Conservation (phyloP, 2,797 vertebrate genomes). For the Sebastes iracundus region DNA sequence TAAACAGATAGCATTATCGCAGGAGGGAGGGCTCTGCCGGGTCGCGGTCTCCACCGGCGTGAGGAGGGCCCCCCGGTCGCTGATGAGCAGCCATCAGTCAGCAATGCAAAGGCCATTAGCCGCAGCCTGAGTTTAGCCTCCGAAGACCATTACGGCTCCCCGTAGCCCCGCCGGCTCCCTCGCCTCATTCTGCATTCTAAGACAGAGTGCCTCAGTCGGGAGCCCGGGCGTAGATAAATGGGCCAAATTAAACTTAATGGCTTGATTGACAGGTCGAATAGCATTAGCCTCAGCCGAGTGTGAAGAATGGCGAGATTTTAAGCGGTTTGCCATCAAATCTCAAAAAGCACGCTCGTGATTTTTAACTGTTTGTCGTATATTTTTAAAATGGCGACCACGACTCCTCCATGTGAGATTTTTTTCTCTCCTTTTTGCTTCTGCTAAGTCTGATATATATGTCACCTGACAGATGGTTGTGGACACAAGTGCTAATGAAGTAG, state of each 20-base stretch:
- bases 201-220: constrained; percentile 56
- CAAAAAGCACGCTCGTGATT: constrained; percentile 42
- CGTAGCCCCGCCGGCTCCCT: constrained; percentile 17
- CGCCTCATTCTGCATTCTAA: constrained; percentile 58
- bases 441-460: constrained; percentile 59
- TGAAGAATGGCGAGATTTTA: constrained; percentile 55
- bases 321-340: constrained; percentile 45
- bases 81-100: constrained; percentile 70
- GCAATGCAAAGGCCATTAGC: constrained; percentile 58
- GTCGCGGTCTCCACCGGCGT: constrained; percentile 8
- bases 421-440: not conserved
- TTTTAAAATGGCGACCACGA: constrained; percentile 12
- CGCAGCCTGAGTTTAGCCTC: constrained; percentile 38
- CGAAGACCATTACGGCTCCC: constrained; percentile 36
- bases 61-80: not conserved
- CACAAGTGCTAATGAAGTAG: constrained; percentile 75
- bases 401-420: not conserved
- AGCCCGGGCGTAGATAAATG: constrained; percentile 71
- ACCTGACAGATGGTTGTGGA: constrained; percentile 75
- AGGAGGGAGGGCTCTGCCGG: constrained; percentile 37
- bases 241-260: constrained; percentile 77
- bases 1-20: constrained; percentile 73
- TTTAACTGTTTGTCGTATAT: constrained; percentile 57
- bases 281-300: constrained; percentile 59
- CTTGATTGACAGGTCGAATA: constrained; percentile 73